Conservation (phyloP, 2,797 vertebrate genomes). For the Aulostomus chinensis region DNA sequence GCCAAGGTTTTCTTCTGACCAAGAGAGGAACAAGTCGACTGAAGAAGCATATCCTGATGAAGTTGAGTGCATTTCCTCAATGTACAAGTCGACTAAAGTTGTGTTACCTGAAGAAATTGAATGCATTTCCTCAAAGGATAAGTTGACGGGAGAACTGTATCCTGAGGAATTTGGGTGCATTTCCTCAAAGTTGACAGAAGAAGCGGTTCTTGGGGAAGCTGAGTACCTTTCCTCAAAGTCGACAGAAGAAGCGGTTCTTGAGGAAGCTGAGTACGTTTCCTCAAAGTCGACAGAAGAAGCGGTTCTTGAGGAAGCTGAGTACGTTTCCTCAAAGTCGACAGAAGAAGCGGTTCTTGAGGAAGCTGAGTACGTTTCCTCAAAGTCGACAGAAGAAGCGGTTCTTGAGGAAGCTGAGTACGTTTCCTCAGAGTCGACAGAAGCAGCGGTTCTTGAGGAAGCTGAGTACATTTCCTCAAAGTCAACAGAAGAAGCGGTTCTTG, state of each 20-base stretch:
- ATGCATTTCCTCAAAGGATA: slow-evolving; percentile 75
- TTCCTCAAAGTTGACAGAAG: slow-evolving; percentile 70
- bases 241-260: slow-evolving; percentile 66
- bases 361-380: slow-evolving; percentile 76
- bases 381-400: slow-evolving; percentile 65
- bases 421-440: slow-evolving; percentile 70
- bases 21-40: slow-evolving; percentile 62
- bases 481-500: slow-evolving; percentile 66
- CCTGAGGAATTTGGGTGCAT: slow-evolving; percentile 73
- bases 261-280: slow-evolving; percentile 74
- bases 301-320: slow-evolving; percentile 70
- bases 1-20: slow-evolving; percentile 67
- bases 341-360: slow-evolving; percentile 70
- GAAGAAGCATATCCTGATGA: slow-evolving; percentile 70
- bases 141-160: slow-evolving; percentile 65
- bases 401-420: slow-evolving; percentile 73
- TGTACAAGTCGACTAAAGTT: slow-evolving; percentile 58
- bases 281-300: slow-evolving; percentile 70
- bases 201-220: slow-evolving; percentile 71
- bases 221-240: slow-evolving; percentile 74
- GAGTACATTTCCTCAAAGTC: slow-evolving; percentile 74
- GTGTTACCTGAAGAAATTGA: slow-evolving; percentile 72
- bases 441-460: slow-evolving; percentile 71
- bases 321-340: slow-evolving; percentile 72
- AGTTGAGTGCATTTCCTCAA: slow-evolving; percentile 76